Evolutionary conservation across 2,888 invertebrate species (phyloP), one percentile per base, ranked within the genome.

Genomic region (Sminthurides aquaticus): DNA sequence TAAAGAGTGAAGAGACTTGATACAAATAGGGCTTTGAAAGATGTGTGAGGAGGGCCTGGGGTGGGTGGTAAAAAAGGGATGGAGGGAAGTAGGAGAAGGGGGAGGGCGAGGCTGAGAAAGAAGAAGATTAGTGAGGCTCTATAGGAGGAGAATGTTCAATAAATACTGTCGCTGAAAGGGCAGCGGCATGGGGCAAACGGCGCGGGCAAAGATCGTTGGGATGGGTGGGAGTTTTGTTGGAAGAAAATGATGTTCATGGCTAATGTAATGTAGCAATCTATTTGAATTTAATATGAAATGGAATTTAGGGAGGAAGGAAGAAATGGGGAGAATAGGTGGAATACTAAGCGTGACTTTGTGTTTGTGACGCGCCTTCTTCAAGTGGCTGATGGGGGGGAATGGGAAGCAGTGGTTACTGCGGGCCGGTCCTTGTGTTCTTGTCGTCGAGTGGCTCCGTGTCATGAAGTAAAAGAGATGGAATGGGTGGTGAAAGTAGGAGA

Each of bases 201-300:
- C n/a, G 8, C 43, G 43, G 43, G 8, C 43, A 34, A 34, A 34
- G 43, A 34, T 34, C 43, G 8, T 34, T 34, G 8, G 8, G 43
- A 34, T 5, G 15, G 43, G 43, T 11, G 43, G 43, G 5, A 34
- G 15, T n/a, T n/a, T n/a, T n/a, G n/a, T n/a, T n/a, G 43, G 8
- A 5, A 34, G 43, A 11, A 34, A 34, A 34, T 11, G 8, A 15
- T 34, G 43, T 34, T 34, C 43, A 15, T 5, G 15, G 43, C 43
- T 60, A 60, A 49, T 60, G 60, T 49, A 49, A 11, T 18, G 28
- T 29, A 2, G 8, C 18, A 25, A 60, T 60, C 18, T 60, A 49
- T 49, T 49, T 24, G 60, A 25, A 60, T 60, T 58, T 58, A 34
- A 58, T 58, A 34, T 60, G 48, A 60, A 60, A 25, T 25, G 27